Conservation (phyloP, 1,140 invertebrate genomes). For the Cherax destructor region DNA sequence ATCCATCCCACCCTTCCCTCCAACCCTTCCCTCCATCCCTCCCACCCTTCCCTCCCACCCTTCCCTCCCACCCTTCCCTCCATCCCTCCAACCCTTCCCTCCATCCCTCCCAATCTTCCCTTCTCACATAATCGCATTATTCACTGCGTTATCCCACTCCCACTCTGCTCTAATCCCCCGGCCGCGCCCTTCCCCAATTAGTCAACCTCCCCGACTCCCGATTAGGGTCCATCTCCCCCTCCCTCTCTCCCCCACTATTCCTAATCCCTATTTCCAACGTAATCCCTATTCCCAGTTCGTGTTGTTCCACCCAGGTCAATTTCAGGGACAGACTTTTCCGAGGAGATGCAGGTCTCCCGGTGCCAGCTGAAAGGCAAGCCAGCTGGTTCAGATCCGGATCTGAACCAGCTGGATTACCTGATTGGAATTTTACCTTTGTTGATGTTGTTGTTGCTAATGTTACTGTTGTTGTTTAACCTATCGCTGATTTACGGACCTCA, state of each 20-base stretch:
- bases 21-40: background rate
- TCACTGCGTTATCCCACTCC: background rate
- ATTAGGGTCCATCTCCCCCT: background rate
- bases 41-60: background rate
- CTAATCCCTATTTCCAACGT: background rate
- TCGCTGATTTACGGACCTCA: too few species aligned
- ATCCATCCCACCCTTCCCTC: background rate
- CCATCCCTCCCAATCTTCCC: too few species aligned
- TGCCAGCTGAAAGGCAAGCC: background rate
- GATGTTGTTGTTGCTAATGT: too few species aligned
- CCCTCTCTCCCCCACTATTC: background rate
- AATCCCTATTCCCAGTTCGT: too few species aligned
- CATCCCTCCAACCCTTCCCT: background rate
- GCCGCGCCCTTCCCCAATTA: conserved; percentile 20
- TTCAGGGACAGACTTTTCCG: background rate
- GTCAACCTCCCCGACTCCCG: background rate
- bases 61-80: background rate
- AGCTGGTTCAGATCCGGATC: background rate
- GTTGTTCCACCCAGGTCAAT: too few species aligned
- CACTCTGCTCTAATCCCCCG: background rate
- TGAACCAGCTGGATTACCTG: too few species aligned
- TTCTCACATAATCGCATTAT: background rate
- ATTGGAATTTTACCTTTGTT: too few species aligned
- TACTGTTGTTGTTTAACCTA: too few species aligned
- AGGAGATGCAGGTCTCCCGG: background rate